A percentile compares a stretch with the other conserved stretches of the same genome.
phyloP scores from a whole-genome alignment of 2,113 vertebrate genomes.

The Lamprologus ornatipinnis region DNA sequence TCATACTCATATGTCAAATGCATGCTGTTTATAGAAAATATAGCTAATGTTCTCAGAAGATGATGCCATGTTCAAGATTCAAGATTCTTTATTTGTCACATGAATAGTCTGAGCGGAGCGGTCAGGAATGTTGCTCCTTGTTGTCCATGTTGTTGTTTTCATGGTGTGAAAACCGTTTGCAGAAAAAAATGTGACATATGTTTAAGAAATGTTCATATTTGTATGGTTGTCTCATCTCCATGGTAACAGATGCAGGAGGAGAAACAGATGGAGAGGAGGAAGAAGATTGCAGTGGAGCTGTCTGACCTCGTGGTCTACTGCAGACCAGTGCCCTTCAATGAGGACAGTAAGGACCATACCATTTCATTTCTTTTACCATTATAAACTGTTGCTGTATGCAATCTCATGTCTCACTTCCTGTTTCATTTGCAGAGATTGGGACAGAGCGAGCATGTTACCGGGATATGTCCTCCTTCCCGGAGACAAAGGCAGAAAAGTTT shows the following conservation, averaged over 20 bases:
- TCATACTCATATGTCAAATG: neutral
- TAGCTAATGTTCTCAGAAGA: neutral
- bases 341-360: slow-evolving; percentile 64
- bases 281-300: slow-evolving; percentile 75
- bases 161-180: neutral
- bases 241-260: slow-evolving; percentile 74
- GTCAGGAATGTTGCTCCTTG: neutral
- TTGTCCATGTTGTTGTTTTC: neutral
- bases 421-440: slow-evolving; percentile 60
- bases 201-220: neutral
- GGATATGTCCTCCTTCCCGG: slow-evolving; percentile 77
- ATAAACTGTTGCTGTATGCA: neutral
- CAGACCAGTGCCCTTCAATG: slow-evolving; percentile 73
- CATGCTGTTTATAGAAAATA: neutral
- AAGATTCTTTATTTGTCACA: neutral
- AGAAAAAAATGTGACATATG: neutral
- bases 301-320: slow-evolving; percentile 76
- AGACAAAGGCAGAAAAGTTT: slow-evolving; percentile 76
- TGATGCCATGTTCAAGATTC: neutral
- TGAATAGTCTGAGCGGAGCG: fast-evolving
- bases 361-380: neutral
- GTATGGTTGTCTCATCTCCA: neutral
- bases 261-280: slow-evolving; percentile 76
- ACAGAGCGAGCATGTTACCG: slow-evolving; percentile 69
- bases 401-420: neutral